Evolutionary conservation across 2,113 vertebrate genomes (phyloP).

Genomic region (Rhinolophus ferrumequinum): DNA sequence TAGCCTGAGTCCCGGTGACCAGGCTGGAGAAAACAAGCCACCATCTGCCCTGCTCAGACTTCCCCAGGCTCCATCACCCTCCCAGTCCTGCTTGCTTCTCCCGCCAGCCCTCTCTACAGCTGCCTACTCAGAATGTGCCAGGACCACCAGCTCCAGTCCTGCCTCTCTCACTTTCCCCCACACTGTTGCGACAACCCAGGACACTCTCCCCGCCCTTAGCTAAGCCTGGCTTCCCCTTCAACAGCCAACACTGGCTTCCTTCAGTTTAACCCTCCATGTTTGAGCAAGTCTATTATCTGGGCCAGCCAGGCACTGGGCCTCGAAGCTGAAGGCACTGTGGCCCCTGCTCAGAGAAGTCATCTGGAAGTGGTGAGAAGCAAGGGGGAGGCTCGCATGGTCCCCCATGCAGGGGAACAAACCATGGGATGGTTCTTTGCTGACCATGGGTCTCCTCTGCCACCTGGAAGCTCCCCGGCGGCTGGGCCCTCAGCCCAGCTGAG

Average conservation of each 20-base stretch:
- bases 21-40: not conserved
- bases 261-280: not conserved
- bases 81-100: not conserved
- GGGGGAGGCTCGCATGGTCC: not conserved
- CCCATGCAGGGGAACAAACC: not conserved
- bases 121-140: too few relatives aligned
- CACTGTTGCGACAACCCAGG: not conserved
- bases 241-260: not conserved
- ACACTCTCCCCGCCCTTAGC: not conserved
- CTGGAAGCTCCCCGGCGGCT: not conserved
- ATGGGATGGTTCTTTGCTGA: not conserved
- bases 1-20: not conserved
- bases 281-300: not conserved
- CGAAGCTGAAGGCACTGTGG: not conserved
- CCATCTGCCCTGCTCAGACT: accelerated
- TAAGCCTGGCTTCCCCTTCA: not conserved
- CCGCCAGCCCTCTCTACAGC: not conserved
- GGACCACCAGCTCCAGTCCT: not conserved
- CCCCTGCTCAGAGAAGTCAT: not conserved
- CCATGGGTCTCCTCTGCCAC: not conserved
- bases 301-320: not conserved
- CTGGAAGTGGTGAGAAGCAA: not conserved
- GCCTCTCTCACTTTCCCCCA: not conserved
- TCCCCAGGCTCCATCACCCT: not conserved
- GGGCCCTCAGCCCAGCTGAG: not conserved